A percentile compares a stretch with the other conserved stretches of the same genome.
These are phyloP conservation scores for Drosophila neonasuta DNA, from an alignment of 2,888 invertebrate species.

Conservation along the genomic window DNA sequence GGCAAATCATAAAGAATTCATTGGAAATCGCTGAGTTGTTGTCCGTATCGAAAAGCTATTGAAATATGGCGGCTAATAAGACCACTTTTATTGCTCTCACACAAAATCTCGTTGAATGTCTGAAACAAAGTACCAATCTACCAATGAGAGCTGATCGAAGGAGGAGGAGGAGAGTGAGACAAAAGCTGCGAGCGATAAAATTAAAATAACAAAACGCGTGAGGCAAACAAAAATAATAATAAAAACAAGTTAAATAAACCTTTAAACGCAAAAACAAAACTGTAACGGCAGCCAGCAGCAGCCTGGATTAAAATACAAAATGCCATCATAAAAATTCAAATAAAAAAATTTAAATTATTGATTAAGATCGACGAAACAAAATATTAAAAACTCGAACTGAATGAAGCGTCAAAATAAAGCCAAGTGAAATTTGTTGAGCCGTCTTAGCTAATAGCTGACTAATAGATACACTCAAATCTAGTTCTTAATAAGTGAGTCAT, in stretches of 20 bases:
- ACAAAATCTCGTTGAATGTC: slow-evolving; percentile 13
- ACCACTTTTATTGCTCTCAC: slow-evolving; percentile 1
- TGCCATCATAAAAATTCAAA: slow-evolving; percentile 69
- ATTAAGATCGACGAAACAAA: slow-evolving; percentile 71
- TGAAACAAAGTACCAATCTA: background rate
- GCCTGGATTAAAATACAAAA: slow-evolving; percentile 60
- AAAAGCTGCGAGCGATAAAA: slow-evolving; percentile 49
- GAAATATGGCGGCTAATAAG: slow-evolving; percentile 49
- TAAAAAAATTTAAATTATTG: slow-evolving; percentile 76
- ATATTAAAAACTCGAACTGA: slow-evolving; percentile 55
- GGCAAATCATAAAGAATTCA: slow-evolving; percentile 56
- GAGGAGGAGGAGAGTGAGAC: slow-evolving; percentile 8
- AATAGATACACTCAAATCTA: slow-evolving; percentile 24
- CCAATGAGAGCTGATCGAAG: slow-evolving; percentile 53
- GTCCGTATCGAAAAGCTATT: background rate
- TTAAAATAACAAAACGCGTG: slow-evolving; percentile 61
- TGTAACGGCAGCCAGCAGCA: slow-evolving; percentile 30
- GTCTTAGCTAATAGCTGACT: slow-evolving; percentile 10
- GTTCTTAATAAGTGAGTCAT: slow-evolving; percentile 17
- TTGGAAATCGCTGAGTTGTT: slow-evolving; percentile 39
- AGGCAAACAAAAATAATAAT: slow-evolving; percentile 48
- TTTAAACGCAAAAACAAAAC: slow-evolving; percentile 36
- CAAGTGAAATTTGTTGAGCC: slow-evolving; percentile 20
- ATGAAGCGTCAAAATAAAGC: slow-evolving; percentile 53
- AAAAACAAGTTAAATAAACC: slow-evolving; percentile 42